These are phyloP conservation scores for Cranoglanis bouderius DNA, from an alignment of 2,113 vertebrate species.

Conservation along the genomic window DNA sequence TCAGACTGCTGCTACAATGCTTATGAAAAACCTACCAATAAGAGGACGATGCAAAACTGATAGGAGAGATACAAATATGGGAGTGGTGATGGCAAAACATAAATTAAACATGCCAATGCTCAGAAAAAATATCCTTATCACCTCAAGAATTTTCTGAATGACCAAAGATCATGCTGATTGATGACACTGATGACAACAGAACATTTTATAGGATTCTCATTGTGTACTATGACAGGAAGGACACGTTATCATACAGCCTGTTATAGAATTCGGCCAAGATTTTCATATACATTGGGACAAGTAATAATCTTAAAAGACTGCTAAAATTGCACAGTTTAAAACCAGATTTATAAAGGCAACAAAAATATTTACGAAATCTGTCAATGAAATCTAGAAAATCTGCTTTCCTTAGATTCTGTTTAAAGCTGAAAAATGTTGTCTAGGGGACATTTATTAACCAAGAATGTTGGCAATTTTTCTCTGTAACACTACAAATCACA, in stretches of 20 bases:
- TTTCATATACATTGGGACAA: not conserved
- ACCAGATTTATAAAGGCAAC: not conserved
- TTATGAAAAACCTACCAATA: not conserved
- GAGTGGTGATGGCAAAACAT: not conserved
- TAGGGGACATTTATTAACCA: slow-evolving; percentile 18
- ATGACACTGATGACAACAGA: too few relatives aligned
- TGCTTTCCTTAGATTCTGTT: slow-evolving; percentile 60
- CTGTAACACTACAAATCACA: not conserved
- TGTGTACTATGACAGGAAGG: not conserved
- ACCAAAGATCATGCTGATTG: too few relatives aligned
- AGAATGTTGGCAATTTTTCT: not conserved
- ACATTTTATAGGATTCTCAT: too few relatives aligned
- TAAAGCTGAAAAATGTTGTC: slow-evolving; percentile 48
- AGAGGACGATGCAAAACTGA: not conserved
- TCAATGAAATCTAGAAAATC: slow-evolving; percentile 55
- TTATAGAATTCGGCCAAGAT: not conserved
- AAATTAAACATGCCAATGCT: not conserved
- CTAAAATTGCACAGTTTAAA: not conserved
- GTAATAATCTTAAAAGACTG: not conserved
- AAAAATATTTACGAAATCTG: not conserved
- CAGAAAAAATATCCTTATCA: not conserved
- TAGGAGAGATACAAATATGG: not conserved
- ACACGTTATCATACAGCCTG: not conserved
- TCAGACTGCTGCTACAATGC: not conserved
- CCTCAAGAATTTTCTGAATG: too few relatives aligned